Evolutionary conservation across 2,797 vertebrate species (phyloP), one percentile per base, ranked within the genome.

Genomic region (Taeniopygia guttata): DNA sequence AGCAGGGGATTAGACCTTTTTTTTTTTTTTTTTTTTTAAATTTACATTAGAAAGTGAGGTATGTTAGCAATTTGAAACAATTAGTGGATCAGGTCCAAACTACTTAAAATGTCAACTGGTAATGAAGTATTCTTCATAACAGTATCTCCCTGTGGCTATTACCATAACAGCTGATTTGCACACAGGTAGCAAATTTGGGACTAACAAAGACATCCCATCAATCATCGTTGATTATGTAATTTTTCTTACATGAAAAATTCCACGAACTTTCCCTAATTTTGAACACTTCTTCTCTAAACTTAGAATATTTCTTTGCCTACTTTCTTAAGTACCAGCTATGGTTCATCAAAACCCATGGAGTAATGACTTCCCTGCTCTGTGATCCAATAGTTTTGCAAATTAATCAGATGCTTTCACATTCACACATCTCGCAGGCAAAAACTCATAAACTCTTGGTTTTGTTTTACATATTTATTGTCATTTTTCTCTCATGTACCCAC

Each of bases 61-160:
- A 72, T 72, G 68, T 48, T 60, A 80, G 73, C 81, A 0, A 94
- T 40, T 64, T 87, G 68, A 95, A 94, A 91, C 25, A 49, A 72
- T 78, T 20, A 3, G 0, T 88, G 84, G 79, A 92, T 64, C 43
- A 45, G 26, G 54, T 78, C 76, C 85, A 91, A 94, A 72, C 58
- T 48, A 62, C 66, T 88, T 87, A 78, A 95, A 93, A 94, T 75
- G 68, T 75, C 93, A 90, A 8, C 58, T 74, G 62, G 46, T 70
- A 68, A 75, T 7, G 27, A 46, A 60, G 30, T 58, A n/a, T 16
- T 92, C 82, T 94, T 83, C 58, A 32, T 69, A 94, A 58, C 29
- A 46, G 10, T 72, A 66, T 82, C 69, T 75, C 54, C 75, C 51
- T 36, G 16, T 64, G 88, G 64, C 72, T 83, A 19, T 84, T 82